These are phyloP conservation scores for Patella caerulea DNA, from an alignment of 2,888 invertebrate genomes.

Conservation along the genomic window DNA sequence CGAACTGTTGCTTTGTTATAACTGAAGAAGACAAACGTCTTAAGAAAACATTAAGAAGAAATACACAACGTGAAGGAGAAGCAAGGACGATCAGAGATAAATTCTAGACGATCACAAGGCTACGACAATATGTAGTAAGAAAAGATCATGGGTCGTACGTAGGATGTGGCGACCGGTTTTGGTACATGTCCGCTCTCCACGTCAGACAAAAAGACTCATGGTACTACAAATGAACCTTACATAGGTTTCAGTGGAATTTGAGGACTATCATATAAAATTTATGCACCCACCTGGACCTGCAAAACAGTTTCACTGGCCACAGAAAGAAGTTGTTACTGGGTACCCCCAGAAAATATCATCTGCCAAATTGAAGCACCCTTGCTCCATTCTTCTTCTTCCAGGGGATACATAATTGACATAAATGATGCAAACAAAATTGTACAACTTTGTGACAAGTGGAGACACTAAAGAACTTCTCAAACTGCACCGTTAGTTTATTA, in stretches of 20 bases:
- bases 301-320: neutral
- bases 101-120: too few relatives aligned
- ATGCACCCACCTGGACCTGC: neutral
- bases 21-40: too few relatives aligned
- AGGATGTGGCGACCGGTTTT: too few relatives aligned
- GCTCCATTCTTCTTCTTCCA: neutral
- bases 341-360: neutral
- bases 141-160: too few relatives aligned
- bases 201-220: too few relatives aligned
- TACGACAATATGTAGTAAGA: too few relatives aligned
- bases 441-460: neutral
- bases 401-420: neutral
- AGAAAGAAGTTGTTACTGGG: neutral
- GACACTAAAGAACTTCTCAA: neutral
- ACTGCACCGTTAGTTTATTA: neutral
- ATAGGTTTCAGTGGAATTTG: slow-evolving; percentile 13
- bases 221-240: too few relatives aligned
- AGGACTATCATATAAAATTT: neutral
- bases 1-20: too few relatives aligned
- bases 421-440: neutral
- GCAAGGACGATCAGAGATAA: too few relatives aligned
- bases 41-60: too few relatives aligned
- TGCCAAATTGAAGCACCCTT: neutral
- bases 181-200: too few relatives aligned
- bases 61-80: too few relatives aligned